Percentiles rank a stretch among this genome's conserved stretches.
Evolutionary conservation across 2,113 vertebrate genomes (phyloP).

Genomic region (Otis tarda): DNA sequence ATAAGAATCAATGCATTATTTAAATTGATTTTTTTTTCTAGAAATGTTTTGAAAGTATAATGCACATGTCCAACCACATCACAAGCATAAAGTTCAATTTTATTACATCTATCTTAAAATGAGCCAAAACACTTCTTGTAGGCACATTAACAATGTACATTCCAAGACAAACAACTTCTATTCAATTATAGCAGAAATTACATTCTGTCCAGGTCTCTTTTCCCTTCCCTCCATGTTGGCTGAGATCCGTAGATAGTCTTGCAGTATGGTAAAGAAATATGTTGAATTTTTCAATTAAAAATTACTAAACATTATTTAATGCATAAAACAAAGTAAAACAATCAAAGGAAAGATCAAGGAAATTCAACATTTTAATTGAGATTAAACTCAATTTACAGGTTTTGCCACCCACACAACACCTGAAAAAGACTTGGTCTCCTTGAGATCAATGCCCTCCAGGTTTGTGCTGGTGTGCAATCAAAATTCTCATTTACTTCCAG

Average conservation of each 20-base stretch:
- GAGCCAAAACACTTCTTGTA: background rate
- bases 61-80: background rate
- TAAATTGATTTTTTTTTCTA: background rate
- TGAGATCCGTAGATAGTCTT: rapidly evolving
- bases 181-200: background rate
- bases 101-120: background rate
- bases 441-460: background rate
- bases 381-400: background rate
- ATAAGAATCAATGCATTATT: background rate
- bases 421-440: background rate
- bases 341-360: background rate
- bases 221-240: background rate
- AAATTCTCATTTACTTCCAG: conserved; percentile 22
- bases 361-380: background rate
- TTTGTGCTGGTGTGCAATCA: background rate
- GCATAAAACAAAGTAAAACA: background rate
- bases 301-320: background rate
- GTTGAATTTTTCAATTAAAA: background rate
- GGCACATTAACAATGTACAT: background rate
- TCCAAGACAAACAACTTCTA: background rate
- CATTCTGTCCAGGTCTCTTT: background rate
- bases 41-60: background rate
- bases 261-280: background rate
- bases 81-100: background rate
- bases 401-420: background rate